Evolutionary conservation across 1,140 invertebrate genomes (phyloP), one percentile per base, ranked within the genome.

Genomic region (Papilio machaon): DNA sequence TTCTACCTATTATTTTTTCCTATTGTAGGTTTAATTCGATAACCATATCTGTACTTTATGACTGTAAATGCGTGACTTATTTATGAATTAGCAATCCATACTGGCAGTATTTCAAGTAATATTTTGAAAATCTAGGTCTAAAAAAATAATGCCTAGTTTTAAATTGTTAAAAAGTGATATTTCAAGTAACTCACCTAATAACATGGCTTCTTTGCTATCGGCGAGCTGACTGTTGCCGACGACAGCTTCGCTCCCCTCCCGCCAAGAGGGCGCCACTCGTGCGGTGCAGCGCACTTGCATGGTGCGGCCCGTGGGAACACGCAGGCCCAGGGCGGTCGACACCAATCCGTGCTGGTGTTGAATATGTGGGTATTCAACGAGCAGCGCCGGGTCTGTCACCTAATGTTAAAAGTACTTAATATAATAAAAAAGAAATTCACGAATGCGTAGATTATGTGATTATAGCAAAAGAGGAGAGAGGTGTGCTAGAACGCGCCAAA

Each of bases 131-230:
- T 52, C 2, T 17, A 13, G 19, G 19, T 67, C 19, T 19, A 35
- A 70, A 70, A 30, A 30, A 70, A 19, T 7, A 10, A 2, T 49
- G 9, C 23, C 5, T 75, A 7, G 17, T 19, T 13, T 7, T 30
- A 30, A 30, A 30, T 1, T 30, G 23, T n/a, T 23, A 5, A 35
- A 75, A 52, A 49, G 46, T 13, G 0, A 49, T 52, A 76, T 30
- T 30, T 52, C 60, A 38, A 73, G 13, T 0, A 73, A 73, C 85
- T 88, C 85, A 93, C 93, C 93, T 84, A 94, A 86, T 75, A 94
- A 83, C 93, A 94, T 94, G 49, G 93, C 93, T 82, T 94, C 92
- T 83, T 94, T 94, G 80, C 93, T 94, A 47, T 94, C 92, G 19
- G 91, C 92, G 4, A 94, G 84, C 58, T 92, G 91, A 74, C 90